These are phyloP conservation scores for Rhyacophila evoluta DNA, from an alignment of 2,888 invertebrate species.

Conservation along the genomic window DNA sequence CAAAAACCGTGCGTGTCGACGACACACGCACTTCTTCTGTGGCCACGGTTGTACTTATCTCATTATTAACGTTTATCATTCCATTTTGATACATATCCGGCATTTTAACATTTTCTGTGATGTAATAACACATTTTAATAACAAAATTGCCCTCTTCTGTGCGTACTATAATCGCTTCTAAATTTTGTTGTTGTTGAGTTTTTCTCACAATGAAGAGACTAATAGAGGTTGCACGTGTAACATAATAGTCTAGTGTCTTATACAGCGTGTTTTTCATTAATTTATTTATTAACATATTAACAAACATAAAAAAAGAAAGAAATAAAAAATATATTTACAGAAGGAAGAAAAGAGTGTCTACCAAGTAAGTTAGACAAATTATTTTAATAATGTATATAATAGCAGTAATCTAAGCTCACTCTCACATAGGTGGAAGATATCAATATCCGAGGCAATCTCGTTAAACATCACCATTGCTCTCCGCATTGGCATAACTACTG, in stretches of 20 bases:
- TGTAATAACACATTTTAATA: not conserved
- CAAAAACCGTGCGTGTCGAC: not conserved
- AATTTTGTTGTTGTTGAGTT: constrained; percentile 8
- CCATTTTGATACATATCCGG: not conserved
- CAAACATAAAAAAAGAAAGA: too few species aligned
- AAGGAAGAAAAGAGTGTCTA: too few species aligned
- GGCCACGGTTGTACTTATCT: not conserved
- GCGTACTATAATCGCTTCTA: not conserved
- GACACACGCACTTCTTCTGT: not conserved
- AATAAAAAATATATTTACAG: too few species aligned
- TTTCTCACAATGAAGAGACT: not conserved
- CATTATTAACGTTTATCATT: not conserved
- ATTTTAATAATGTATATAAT: too few species aligned
- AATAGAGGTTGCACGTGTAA: not conserved
- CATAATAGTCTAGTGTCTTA: not conserved
- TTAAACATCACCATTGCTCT: too few species aligned
- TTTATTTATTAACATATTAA: too few species aligned
- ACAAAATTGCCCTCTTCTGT: not conserved
- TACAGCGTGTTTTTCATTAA: not conserved
- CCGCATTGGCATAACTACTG: too few species aligned
- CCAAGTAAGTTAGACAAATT: too few species aligned
- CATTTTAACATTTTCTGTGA: not conserved
- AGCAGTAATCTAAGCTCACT: too few species aligned
- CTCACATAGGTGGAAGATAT: too few species aligned
- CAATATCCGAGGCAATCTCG: too few species aligned